phyloP scores from a whole-genome alignment of 2,888 invertebrate genomes.

The Venustoraphidia nigricollis region DNA sequence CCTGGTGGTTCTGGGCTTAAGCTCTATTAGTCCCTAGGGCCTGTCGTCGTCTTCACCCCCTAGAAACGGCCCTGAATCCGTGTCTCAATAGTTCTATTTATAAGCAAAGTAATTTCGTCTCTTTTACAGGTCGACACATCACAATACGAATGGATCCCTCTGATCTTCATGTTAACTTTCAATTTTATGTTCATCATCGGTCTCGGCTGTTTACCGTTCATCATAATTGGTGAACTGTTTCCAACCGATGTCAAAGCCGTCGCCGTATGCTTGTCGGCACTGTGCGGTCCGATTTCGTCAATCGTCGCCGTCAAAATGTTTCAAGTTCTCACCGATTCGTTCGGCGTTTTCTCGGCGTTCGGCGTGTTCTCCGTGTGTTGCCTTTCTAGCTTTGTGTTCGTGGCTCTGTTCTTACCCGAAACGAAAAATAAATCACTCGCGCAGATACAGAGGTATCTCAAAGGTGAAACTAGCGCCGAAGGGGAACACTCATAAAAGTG shows the following conservation, averaged over 20 bases:
- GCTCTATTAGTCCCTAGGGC: no score
- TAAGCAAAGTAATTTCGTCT: no score
- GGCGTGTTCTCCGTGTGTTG: constrained; percentile 1
- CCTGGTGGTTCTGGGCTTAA: no score
- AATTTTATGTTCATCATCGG: constrained; percentile 5
- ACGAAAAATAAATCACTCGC: constrained; percentile 5
- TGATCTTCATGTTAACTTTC: constrained; percentile 3
- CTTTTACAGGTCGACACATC: not conserved
- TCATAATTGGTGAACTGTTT: constrained; percentile 6
- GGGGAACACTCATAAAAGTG: no score
- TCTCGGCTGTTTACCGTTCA: constrained; percentile 4
- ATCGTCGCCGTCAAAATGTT: constrained; percentile 4
- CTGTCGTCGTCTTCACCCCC: no score
- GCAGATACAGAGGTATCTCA: constrained; percentile 3
- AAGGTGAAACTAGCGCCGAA: not conserved
- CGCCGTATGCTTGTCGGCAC: constrained; percentile 2
- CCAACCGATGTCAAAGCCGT: constrained; percentile 3
- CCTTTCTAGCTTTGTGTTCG: constrained; percentile 2
- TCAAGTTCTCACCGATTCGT: constrained; percentile 3
- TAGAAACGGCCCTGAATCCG: no score
- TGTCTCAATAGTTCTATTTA: no score
- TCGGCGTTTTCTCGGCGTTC: not conserved
- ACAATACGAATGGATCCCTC: constrained; percentile 1
- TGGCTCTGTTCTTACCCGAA: constrained; percentile 1
- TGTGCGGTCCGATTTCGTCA: constrained; percentile 1